Conservation (phyloP, 1,140 invertebrate genomes). For the Drosophila kepulauana region DNA sequence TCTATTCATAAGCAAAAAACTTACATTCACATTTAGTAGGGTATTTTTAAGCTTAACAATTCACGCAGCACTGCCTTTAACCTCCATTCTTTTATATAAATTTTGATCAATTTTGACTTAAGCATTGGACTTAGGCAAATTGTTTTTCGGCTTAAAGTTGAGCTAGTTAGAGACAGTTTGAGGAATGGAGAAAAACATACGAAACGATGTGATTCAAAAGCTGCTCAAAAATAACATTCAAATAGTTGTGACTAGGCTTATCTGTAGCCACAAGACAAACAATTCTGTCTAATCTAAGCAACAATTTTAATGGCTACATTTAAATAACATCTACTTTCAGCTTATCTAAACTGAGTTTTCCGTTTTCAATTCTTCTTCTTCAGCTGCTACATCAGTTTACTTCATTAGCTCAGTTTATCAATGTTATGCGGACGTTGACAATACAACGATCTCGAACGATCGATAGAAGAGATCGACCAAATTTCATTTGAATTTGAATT, state of each 20-base stretch:
- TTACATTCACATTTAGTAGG: background rate
- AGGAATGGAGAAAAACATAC: background rate
- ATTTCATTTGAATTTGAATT: slow-evolving; percentile 55
- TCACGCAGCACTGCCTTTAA: background rate
- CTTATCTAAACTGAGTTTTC: slow-evolving; percentile 42
- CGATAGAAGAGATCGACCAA: slow-evolving; percentile 28
- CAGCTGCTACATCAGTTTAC: slow-evolving; percentile 10
- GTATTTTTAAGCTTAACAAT: background rate
- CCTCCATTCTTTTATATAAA: slow-evolving; percentile 12
- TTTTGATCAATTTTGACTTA: slow-evolving; percentile 49
- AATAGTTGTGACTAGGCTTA: slow-evolving; percentile 11
- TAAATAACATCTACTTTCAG: slow-evolving; percentile 13
- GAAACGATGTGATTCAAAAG: background rate
- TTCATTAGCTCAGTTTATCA: slow-evolving; percentile 50
- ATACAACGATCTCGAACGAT: slow-evolving; percentile 36
- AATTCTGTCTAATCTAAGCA: slow-evolving; percentile 18
- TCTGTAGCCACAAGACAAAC: background rate
- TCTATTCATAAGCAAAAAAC: background rate
- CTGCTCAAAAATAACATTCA: slow-evolving; percentile 11
- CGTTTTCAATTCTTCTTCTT: background rate
- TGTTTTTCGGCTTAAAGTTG: slow-evolving; percentile 30
- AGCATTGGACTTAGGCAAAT: slow-evolving; percentile 39
- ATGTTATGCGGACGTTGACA: slow-evolving; percentile 46
- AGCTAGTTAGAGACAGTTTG: slow-evolving; percentile 15
- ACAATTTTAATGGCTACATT: slow-evolving; percentile 43